Percentiles rank a stretch among this genome's conserved stretches.
phyloP scores from a whole-genome alignment of 2,888 invertebrate species.

The Actias luna region DNA sequence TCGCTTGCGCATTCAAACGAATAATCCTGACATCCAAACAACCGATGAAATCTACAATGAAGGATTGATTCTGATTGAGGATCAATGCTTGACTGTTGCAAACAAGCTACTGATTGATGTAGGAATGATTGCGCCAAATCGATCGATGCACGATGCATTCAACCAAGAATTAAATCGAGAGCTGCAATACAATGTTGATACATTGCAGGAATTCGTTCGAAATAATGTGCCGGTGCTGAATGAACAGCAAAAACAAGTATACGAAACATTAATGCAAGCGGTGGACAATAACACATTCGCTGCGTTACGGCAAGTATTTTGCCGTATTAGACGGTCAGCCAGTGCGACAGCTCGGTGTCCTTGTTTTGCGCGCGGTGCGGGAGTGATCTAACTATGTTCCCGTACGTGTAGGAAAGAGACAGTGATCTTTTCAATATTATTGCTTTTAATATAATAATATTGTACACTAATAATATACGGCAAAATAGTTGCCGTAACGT shows the following conservation, averaged over 20 bases:
- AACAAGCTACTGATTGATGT: slow-evolving; percentile 30
- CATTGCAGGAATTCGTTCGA: slow-evolving; percentile 25
- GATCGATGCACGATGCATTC: slow-evolving; percentile 28
- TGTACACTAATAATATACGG: no score
- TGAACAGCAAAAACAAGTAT: slow-evolving; percentile 30
- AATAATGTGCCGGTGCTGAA: slow-evolving; percentile 29
- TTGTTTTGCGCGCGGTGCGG: no score
- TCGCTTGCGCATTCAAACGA: slow-evolving; percentile 25
- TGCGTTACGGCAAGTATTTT: no score
- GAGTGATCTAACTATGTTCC: no score
- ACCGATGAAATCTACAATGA: slow-evolving; percentile 28
- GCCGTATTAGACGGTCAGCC: no score
- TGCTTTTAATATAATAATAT: no score
- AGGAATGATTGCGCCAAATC: slow-evolving; percentile 29
- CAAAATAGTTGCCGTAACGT: no score
- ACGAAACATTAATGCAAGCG: slow-evolving; percentile 32
- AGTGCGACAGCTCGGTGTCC: no score
- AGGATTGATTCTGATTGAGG: slow-evolving; percentile 31
- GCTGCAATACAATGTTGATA: slow-evolving; percentile 25
- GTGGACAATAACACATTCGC: slow-evolving; percentile 28
- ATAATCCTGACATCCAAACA: slow-evolving; percentile 24
- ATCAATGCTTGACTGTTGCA: slow-evolving; percentile 29
- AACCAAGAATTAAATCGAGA: slow-evolving; percentile 30
- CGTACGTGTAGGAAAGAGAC: no score
- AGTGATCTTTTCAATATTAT: no score